A percentile compares a stretch with the other conserved stretches of the same genome.
These are phyloP conservation scores for Danaus plexippus DNA, from an alignment of 1,140 invertebrate genomes.

Conservation along the genomic window DNA sequence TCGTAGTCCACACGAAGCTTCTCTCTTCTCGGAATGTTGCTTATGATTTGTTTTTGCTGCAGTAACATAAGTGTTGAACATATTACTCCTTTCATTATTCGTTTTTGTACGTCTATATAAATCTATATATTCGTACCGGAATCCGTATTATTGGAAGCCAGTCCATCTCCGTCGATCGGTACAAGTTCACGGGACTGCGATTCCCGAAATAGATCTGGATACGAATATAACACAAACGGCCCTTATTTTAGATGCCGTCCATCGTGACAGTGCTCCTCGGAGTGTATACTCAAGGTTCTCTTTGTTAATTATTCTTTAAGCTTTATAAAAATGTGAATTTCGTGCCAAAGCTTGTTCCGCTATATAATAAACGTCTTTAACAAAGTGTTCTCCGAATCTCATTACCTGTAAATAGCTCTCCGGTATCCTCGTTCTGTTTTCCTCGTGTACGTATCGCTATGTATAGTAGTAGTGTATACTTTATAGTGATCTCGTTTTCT, in stretches of 20 bases:
- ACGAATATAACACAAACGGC: slow-evolving; percentile 65
- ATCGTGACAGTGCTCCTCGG: slow-evolving; percentile 29
- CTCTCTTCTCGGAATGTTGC: too few relatives aligned
- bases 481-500: too few relatives aligned
- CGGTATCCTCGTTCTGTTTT: background rate
- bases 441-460: background rate
- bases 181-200: slow-evolving; percentile 47
- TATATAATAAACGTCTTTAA: slow-evolving; percentile 1
- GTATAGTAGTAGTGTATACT: too few relatives aligned
- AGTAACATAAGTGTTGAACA: too few relatives aligned
- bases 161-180: slow-evolving; percentile 18
- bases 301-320: slow-evolving; percentile 6
- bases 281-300: slow-evolving; percentile 9
- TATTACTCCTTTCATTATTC: too few relatives aligned
- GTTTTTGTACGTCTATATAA: too few relatives aligned
- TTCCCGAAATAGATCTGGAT: slow-evolving; percentile 59
- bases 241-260: slow-evolving; percentile 43
- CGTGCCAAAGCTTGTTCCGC: background rate
- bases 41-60: too few relatives aligned
- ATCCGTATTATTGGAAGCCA: slow-evolving; percentile 1
- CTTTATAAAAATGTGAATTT: background rate
- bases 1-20: too few relatives aligned
- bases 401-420: slow-evolving; percentile 5
- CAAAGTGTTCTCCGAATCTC: background rate
- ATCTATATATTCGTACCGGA: too few relatives aligned